Base-by-base conservation (phyloP, 2,797 vertebrate species). In the Tragelaphus eurycerus region DNA sequence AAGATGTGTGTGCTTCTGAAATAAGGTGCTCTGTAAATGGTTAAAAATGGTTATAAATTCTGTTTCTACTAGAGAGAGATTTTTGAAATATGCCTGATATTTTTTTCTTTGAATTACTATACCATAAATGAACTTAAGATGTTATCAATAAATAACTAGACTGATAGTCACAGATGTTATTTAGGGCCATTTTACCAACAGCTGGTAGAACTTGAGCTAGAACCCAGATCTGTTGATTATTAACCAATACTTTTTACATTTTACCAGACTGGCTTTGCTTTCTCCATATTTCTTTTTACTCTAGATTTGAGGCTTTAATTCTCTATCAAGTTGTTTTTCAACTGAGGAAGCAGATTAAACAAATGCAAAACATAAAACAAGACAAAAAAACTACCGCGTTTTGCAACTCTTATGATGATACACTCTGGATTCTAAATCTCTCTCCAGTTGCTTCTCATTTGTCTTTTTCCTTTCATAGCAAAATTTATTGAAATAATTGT, bases 81-180 rank as follows among this genome's bases (percentile, higher is more conserved):
- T 98, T 34, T 97, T 98, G 93, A 98, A 98, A 97, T 79, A 91
- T 89, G 93, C 90, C 21, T 98, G 43, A 96, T 98, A 94, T 97
- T 98, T 93, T 93, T 93, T 74, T 48, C 60, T 67, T 57, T 91
- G 54, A 87, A 84, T 60, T 87, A 74, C 38, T 89, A 54, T 81
- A 93, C 82, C 57, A 89, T 74, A 96, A 90, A 78, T 29, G 55
- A 85, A 94, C 54, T 92, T 87, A 50, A 92, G 52, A 85, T 60
- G 17, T 71, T 85, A 93, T 89, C 74, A 91, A 59, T 84, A 85
- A 95, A 52, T 78, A 94, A 67, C 25, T 46, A 94, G 79, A 71
- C 27, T 92, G 46, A 86, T 57, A 60, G n/a, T 64, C 60, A 86
- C 60, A 86, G 91, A 90, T 93, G 31, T 67, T 67, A 79, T 71